Evolutionary conservation across 2,797 vertebrate species (phyloP).

Genomic region (Diceros bicornis): DNA sequence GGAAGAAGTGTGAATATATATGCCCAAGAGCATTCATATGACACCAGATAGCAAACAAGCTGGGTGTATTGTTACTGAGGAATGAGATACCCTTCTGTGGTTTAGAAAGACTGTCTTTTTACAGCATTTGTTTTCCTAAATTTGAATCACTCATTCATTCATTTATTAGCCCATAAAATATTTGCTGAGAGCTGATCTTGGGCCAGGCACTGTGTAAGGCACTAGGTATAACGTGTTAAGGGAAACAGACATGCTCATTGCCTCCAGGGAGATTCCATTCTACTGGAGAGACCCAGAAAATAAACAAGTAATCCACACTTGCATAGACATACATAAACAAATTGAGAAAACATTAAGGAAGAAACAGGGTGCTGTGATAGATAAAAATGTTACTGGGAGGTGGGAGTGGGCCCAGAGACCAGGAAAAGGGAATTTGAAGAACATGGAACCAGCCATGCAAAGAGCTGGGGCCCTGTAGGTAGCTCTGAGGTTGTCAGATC

Average conservation of each 20-base stretch:
- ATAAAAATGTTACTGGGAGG: background rate
- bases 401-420: background rate
- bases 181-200: background rate
- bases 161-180: background rate
- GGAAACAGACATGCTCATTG: background rate
- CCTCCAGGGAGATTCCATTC: background rate
- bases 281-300: background rate
- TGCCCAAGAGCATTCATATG: background rate
- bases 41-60: background rate
- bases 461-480: rapidly evolving
- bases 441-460: rapidly evolving
- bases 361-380: background rate
- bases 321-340: background rate
- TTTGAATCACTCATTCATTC: background rate
- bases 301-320: background rate
- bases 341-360: background rate
- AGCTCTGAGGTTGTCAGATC: rapidly evolving
- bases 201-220: too few species aligned
- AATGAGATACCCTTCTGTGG: background rate
- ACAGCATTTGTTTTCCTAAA: background rate
- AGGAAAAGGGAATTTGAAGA: background rate
- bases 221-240: background rate
- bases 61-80: background rate
- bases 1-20: background rate
- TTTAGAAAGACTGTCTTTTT: background rate